Percentiles rank a stretch among this genome's conserved stretches.
Evolutionary conservation across 2,888 invertebrate genomes (phyloP).

Genomic region (Zootermopsis nevadensis): DNA sequence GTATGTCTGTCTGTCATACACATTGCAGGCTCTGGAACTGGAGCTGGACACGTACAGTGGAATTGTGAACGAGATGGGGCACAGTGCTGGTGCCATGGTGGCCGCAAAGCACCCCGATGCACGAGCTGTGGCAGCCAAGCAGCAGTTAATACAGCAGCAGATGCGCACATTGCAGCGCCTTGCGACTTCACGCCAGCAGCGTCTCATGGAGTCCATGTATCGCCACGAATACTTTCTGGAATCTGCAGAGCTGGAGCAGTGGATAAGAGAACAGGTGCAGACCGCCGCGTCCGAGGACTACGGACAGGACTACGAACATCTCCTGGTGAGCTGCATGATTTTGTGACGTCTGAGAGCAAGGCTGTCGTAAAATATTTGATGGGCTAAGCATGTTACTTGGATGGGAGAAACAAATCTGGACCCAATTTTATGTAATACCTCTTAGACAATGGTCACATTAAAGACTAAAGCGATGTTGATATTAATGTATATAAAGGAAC

Average conservation of each 20-base stretch:
- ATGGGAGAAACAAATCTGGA: no score
- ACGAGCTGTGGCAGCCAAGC: conserved; percentile 81
- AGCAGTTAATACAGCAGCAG: conserved; percentile 80
- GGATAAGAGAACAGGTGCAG: conserved; percentile 92
- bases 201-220: conserved; percentile 91
- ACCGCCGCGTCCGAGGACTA: conserved; percentile 93
- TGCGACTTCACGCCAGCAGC: conserved; percentile 82
- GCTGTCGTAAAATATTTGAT: not conserved
- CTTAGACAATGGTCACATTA: no score
- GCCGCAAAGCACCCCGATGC: conserved; percentile 85
- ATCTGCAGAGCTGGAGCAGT: conserved; percentile 88
- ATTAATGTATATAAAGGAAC: no score
- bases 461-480: no score
- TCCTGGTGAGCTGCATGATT: conserved; percentile 68
- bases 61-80: conserved; percentile 92
- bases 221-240: conserved; percentile 92
- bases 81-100: conserved; percentile 85
- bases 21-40: conserved; percentile 80
- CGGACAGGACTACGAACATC: conserved; percentile 93
- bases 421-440: no score
- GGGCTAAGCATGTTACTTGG: no score
- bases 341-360: not conserved
- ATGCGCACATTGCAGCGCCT: conserved; percentile 83
- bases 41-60: conserved; percentile 93
- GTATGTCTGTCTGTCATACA: no score